Percentiles rank a stretch among this genome's conserved stretches.
phyloP scores from a whole-genome alignment of 2,113 vertebrate genomes.

The Scomber scombrus region DNA sequence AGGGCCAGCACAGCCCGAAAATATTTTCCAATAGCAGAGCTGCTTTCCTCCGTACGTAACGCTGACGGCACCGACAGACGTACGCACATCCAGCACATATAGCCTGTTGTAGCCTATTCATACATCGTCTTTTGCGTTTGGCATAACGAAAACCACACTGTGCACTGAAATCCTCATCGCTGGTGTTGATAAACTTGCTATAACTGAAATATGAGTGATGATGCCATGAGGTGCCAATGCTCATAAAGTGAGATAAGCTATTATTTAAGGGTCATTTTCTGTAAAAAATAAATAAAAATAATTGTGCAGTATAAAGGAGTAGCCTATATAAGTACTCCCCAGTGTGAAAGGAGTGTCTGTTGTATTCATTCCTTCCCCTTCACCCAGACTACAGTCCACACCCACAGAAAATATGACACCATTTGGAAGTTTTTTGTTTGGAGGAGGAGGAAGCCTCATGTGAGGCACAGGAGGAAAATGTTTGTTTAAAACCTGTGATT shows the following conservation, averaged over 20 bases:
- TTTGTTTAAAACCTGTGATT: too few relatives aligned
- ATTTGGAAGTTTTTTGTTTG: slow-evolving; percentile 36
- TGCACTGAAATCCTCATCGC: too few relatives aligned
- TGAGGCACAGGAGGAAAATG: neutral
- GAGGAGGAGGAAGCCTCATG: neutral
- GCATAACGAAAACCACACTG: too few relatives aligned
- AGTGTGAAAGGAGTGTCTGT: neutral
- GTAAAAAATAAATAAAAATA: too few relatives aligned
- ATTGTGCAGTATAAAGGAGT: too few relatives aligned
- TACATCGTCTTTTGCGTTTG: too few relatives aligned
- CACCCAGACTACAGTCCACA: slow-evolving; percentile 37
- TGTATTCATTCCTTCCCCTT: slow-evolving; percentile 10
- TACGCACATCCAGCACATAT: neutral
- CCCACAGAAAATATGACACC: slow-evolving; percentile 54
- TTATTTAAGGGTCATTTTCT: too few relatives aligned
- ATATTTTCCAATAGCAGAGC: slow-evolving; percentile 68
- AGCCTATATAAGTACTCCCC: too few relatives aligned
- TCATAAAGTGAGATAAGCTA: too few relatives aligned
- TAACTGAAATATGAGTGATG: too few relatives aligned
- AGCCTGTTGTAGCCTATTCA: neutral
- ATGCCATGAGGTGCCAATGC: too few relatives aligned
- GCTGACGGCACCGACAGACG: slow-evolving; percentile 65
- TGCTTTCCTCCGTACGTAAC: slow-evolving; percentile 60
- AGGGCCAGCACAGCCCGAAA: slow-evolving; percentile 32
- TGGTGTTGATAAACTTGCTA: too few relatives aligned